These are phyloP conservation scores for Pterostichus madidus DNA, from an alignment of 2,888 invertebrate species.

Conservation along the genomic window DNA sequence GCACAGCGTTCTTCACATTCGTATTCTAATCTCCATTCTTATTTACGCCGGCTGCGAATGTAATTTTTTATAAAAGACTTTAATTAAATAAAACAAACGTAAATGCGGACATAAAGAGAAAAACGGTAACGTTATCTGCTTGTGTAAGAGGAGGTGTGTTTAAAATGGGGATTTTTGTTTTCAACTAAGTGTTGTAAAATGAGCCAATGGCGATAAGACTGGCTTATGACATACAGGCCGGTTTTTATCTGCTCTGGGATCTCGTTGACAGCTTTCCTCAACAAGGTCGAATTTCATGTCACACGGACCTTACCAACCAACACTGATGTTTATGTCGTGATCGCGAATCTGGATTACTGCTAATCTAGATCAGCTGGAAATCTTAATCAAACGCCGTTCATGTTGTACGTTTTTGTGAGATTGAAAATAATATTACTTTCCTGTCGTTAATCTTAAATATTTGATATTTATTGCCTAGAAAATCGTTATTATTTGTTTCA, in stretches of 20 bases:
- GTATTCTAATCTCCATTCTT: slow-evolving; percentile 55
- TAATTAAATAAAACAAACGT: slow-evolving; percentile 60
- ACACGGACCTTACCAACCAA: background rate
- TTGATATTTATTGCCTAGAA: background rate
- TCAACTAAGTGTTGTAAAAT: slow-evolving; percentile 45
- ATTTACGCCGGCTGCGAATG: slow-evolving; percentile 45
- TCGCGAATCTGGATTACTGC: slow-evolving; percentile 13
- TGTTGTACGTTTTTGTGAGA: background rate
- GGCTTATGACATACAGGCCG: slow-evolving; percentile 26
- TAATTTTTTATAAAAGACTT: slow-evolving; percentile 57
- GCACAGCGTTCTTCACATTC: slow-evolving; percentile 36
- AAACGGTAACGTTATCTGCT: slow-evolving; percentile 17
- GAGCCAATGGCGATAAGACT: slow-evolving; percentile 32
- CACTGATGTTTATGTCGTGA: slow-evolving; percentile 6
- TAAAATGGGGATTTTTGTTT: slow-evolving; percentile 15
- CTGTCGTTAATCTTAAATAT: background rate
- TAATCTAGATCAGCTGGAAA: slow-evolving; percentile 23
- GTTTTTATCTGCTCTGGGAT: slow-evolving; percentile 30
- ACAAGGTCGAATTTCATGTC: background rate
- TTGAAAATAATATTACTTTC: slow-evolving; percentile 6
- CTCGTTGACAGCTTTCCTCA: slow-evolving; percentile 33
- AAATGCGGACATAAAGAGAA: slow-evolving; percentile 39
- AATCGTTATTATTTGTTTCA: too few relatives aligned
- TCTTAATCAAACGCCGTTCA: slow-evolving; percentile 25
- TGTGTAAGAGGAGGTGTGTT: background rate